Conservation (phyloP, 2,113 vertebrate species). For the Takifugu flavidus region DNA sequence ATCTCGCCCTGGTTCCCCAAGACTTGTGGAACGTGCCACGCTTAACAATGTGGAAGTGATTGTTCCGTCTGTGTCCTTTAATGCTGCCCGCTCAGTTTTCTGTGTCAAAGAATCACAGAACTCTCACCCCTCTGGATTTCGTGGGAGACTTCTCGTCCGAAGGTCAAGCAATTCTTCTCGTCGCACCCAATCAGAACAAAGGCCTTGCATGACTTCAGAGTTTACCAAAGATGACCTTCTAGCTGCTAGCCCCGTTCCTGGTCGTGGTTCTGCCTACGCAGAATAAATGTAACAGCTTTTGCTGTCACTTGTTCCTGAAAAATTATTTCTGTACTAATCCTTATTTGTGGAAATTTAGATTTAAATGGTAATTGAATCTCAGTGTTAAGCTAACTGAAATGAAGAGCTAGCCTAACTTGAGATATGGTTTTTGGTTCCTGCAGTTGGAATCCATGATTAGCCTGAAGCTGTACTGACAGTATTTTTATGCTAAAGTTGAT, state of each 20-base stretch:
- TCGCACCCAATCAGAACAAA: conserved; percentile 74
- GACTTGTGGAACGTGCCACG: conserved; percentile 33
- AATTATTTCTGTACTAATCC: too few species aligned
- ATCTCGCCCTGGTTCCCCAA: conserved; percentile 66
- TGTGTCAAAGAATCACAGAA: conserved; percentile 72
- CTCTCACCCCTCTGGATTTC: conserved; percentile 34
- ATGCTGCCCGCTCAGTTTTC: conserved; percentile 78
- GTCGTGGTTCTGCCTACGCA: conserved; percentile 1
- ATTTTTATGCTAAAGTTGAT: too few species aligned
- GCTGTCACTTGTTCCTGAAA: not conserved
- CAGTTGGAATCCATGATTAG: too few species aligned
- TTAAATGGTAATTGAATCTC: too few species aligned
- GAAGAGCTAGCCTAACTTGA: too few species aligned
- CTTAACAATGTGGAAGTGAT: conserved; percentile 50
- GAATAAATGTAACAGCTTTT: conserved; percentile 20
- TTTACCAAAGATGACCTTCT: conserved; percentile 25
- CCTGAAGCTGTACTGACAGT: too few species aligned
- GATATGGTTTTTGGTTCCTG: too few species aligned
- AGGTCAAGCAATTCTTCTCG: conserved; percentile 69
- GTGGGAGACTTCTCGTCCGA: conserved; percentile 60
- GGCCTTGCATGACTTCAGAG: conserved; percentile 30
- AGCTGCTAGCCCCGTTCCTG: conserved; percentile 2
- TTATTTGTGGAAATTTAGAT: too few species aligned
- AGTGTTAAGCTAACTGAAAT: too few species aligned
- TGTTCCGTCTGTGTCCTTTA: conserved; percentile 64